Evolutionary conservation across 2,797 vertebrate genomes (phyloP).

Genomic region (Chaetophractus vellerosus): DNA sequence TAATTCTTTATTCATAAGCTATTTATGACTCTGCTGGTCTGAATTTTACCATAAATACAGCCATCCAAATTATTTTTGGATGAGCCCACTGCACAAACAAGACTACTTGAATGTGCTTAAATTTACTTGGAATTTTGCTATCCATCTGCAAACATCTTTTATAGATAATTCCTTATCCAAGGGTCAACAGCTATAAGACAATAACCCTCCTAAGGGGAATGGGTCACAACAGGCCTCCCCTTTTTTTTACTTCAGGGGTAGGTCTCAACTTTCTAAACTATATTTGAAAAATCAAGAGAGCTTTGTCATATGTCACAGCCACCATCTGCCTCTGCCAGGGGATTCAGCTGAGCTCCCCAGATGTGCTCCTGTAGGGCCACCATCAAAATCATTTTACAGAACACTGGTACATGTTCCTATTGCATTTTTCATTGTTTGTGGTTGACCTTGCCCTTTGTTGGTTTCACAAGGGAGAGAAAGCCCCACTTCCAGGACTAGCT

Average conservation of each 20-base stretch:
- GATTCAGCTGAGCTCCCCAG: not conserved
- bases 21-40: constrained; percentile 87
- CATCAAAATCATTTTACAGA: not conserved
- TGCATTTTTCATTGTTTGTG: fast-evolving
- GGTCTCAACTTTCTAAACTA: not conserved
- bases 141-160: constrained; percentile 79
- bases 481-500: not conserved
- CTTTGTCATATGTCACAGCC: not conserved
- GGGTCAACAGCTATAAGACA: constrained; percentile 64
- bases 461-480: not conserved
- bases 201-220: not conserved
- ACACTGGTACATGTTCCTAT: fast-evolving
- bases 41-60: constrained; percentile 85
- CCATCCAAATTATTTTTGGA: constrained; percentile 89
- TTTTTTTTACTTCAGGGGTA: not conserved
- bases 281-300: not conserved
- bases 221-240: not conserved
- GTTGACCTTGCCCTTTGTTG: fast-evolving
- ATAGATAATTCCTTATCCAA: constrained; percentile 76
- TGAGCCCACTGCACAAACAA: constrained; percentile 44
- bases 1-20: constrained; percentile 88
- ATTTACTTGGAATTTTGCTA: constrained; percentile 84
- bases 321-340: not conserved
- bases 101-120: constrained; percentile 32
- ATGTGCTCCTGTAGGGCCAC: fast-evolving